Evolutionary conservation across 2,888 invertebrate species (phyloP).

Genomic region (Coleophora flavipennella): DNA sequence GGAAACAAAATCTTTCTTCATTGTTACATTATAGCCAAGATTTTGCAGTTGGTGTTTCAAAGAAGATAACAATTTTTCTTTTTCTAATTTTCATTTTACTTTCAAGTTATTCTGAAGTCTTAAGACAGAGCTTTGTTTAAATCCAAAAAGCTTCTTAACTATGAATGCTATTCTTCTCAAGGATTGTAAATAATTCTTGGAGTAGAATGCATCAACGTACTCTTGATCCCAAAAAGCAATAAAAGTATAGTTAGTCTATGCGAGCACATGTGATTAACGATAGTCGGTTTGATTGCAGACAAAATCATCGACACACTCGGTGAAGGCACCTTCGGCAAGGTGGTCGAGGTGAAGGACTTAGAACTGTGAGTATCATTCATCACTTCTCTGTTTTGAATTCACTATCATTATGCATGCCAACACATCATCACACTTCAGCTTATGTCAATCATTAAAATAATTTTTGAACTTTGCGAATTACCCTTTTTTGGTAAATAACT

Average conservation of each 20-base stretch:
- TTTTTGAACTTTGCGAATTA: too few species aligned
- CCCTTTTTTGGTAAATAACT: too few species aligned
- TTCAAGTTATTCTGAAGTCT: constrained; percentile 1
- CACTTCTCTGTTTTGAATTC: too few species aligned
- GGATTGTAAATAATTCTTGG: constrained; percentile 13
- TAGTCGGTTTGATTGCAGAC: constrained; percentile 87
- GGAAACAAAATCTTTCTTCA: constrained; percentile 10
- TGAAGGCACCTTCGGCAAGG: constrained; percentile 99
- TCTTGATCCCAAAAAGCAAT: constrained; percentile 16
- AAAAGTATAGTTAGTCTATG: constrained; percentile 7
- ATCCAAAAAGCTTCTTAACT: background rate
- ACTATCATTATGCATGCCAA: too few species aligned
- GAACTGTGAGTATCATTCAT: constrained; percentile 82
- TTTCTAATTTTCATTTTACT: constrained; percentile 27
- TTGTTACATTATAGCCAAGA: constrained; percentile 6
- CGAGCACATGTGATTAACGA: constrained; percentile 37
- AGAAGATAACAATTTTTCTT: constrained; percentile 26
- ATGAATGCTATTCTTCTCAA: constrained; percentile 14
- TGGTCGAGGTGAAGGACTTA: constrained; percentile 97
- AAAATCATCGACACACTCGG: constrained; percentile 98
- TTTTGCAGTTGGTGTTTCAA: constrained; percentile 13
- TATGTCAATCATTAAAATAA: too few species aligned
- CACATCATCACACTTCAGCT: too few species aligned
- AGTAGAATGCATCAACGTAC: constrained; percentile 12
- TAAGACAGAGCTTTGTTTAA: too few species aligned